Percentiles rank a stretch among this genome's conserved stretches.
Evolutionary conservation across 2,888 invertebrate genomes (phyloP).

Genomic region (Emmelina monodactyla): DNA sequence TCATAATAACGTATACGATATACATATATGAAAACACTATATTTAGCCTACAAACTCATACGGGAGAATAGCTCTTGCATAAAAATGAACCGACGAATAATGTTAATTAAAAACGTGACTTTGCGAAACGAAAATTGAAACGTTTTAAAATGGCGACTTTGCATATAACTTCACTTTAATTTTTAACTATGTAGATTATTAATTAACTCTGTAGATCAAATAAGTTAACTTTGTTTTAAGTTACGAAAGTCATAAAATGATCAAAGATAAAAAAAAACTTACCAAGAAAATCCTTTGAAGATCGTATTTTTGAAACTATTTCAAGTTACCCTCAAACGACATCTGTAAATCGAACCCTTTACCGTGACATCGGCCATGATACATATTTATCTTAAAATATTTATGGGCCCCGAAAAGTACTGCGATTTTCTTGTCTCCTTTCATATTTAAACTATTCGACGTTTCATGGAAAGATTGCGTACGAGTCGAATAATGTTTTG

Average conservation of each 20-base stretch:
- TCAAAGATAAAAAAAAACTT: no score
- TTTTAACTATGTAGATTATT: no score
- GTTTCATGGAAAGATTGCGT: not conserved
- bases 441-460: constrained; percentile 48
- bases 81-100: constrained; percentile 26
- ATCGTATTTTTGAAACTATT: no score
- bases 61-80: constrained; percentile 33
- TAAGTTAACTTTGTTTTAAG: no score
- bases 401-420: constrained; percentile 44
- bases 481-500: not conserved
- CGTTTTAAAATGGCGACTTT: constrained; percentile 7
- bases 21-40: not conserved
- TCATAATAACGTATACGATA: constrained; percentile 5
- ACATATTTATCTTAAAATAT: constrained; percentile 62
- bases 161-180: no score
- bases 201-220: no score
- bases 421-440: constrained; percentile 40
- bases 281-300: no score
- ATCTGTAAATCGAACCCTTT: constrained; percentile 30
- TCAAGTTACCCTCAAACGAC: constrained; percentile 25
- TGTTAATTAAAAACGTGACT: constrained; percentile 49
- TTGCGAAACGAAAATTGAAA: constrained; percentile 21
- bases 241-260: no score
- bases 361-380: constrained; percentile 49
- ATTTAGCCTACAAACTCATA: no score